These are phyloP conservation scores for Drosophila sproati DNA, from an alignment of 1,140 invertebrate genomes.

Conservation along the genomic window DNA sequence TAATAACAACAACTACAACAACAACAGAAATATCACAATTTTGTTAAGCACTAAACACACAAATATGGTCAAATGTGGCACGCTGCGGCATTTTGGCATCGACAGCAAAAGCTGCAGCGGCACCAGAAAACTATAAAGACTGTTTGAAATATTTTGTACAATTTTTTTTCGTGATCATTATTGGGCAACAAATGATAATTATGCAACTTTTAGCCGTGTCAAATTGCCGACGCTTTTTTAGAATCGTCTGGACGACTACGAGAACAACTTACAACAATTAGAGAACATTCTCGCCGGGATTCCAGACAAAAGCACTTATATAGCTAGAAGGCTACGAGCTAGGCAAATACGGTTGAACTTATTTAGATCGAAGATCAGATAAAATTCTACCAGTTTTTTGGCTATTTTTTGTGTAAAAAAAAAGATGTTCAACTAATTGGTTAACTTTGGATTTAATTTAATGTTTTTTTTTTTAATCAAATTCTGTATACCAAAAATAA, in stretches of 20 bases:
- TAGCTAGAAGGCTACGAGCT: conserved; percentile 37
- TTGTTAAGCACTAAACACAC: conserved; percentile 42
- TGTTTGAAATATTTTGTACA: conserved; percentile 28
- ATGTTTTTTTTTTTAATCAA: too few relatives aligned
- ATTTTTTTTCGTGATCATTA: conserved; percentile 46
- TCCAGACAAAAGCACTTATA: conserved; percentile 9
- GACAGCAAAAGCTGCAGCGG: conserved; percentile 40
- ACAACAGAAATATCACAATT: conserved; percentile 45
- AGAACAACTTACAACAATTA: conserved; percentile 62
- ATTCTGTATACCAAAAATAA: too few relatives aligned
- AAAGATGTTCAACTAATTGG: too few relatives aligned
- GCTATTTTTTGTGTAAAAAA: too few relatives aligned
- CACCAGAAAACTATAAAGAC: conserved; percentile 39
- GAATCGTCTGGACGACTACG: conserved; percentile 8
- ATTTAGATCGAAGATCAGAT: too few relatives aligned
- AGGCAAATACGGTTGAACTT: not conserved
- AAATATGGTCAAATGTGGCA: conserved; percentile 79
- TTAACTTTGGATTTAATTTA: too few relatives aligned
- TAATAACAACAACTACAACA: conserved; percentile 32
- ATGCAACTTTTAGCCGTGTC: conserved; percentile 38
- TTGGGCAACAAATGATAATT: conserved; percentile 42
- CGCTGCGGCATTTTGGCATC: conserved; percentile 66
- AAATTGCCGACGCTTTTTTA: conserved; percentile 28
- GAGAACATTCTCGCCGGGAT: conserved; percentile 59
- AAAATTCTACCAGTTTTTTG: too few relatives aligned